Evolutionary conservation across 2,113 vertebrate genomes (phyloP).

Genomic region (Cisticola juncidis): DNA sequence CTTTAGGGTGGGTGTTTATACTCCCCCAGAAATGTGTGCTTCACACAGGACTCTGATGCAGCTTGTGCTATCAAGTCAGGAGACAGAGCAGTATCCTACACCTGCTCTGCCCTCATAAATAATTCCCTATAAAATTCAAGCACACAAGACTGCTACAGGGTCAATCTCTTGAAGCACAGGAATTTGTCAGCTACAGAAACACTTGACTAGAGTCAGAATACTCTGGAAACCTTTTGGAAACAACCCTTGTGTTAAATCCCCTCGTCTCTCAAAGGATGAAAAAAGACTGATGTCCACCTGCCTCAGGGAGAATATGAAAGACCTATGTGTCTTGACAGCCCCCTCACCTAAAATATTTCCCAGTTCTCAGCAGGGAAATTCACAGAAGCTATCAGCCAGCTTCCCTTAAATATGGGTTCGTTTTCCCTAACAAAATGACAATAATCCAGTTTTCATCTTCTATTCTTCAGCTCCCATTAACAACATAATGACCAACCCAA

Average conservation of each 20-base stretch:
- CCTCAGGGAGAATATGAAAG: not conserved
- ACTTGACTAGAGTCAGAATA: not conserved
- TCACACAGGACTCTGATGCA: not conserved
- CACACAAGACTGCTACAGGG: not conserved
- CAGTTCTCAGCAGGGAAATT: not conserved
- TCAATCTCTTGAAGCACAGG: not conserved
- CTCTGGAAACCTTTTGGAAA: not conserved
- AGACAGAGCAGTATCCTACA: not conserved
- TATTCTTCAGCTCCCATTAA: not conserved
- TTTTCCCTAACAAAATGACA: not conserved
- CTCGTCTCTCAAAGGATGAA: not conserved
- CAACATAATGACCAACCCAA: not conserved
- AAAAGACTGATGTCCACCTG: not conserved
- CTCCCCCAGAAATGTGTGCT: not conserved
- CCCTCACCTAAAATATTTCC: not conserved
- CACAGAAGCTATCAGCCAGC: not conserved
- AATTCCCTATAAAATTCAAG: not conserved
- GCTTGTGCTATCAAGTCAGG: not conserved
- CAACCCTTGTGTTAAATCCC: not conserved
- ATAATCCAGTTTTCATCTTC: not conserved
- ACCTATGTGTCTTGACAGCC: not conserved
- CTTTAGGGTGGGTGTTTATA: not conserved
- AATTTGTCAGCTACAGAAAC: not conserved
- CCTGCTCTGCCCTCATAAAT: not conserved
- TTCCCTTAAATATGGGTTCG: not conserved